Evolutionary conservation across 2,113 vertebrate species (phyloP), one percentile per base, ranked within the genome.

Genomic region (Chunga burmeisteri): DNA sequence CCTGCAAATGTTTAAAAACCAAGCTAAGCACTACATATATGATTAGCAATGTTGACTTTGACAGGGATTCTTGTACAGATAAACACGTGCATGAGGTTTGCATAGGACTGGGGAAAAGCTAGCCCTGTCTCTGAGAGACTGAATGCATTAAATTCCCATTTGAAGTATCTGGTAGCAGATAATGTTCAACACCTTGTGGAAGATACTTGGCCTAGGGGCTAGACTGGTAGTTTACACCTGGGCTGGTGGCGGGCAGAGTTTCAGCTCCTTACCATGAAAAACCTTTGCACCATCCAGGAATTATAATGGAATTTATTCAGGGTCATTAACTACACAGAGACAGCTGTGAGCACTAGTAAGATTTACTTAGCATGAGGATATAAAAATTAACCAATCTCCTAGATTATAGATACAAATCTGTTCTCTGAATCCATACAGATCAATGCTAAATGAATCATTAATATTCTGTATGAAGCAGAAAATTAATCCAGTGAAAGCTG

Each of bases 401-500:
- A 74, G 93, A 93, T 90, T 91, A 88, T 6, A 95, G 84, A 74
- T 88, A 93, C 67, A 92, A 94, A 96, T 93, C 86, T 95, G 93
- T 55, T 67, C 87, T 91, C 74, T 2, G 19, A 66, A 88, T 93
- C 87, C 9, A 8, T 90, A 83, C 63, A 93, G 90, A 96, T 94
- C 93, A 94, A 91, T 97, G 93, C 63, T 97, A 91, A 97, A 90
- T 73, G 79, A 96, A 95, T 96, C 95, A 96, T 88, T 97, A 97
- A 94, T 97, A 95, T 85, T 85, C 78, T 59, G 86, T 42, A 88
- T 8, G 63, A 88, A 82, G 72, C 66, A 80, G 75, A 84, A 78
- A 79, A 95, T 59, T 32, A 79, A 91, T 73, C 85, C 8, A 1
- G 71, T 50, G 79, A 83, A 90, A 94, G 74, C 97, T 82, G 72